These are phyloP conservation scores for Lochmaea crataegi DNA, from an alignment of 2,888 invertebrate species.

Conservation along the genomic window DNA sequence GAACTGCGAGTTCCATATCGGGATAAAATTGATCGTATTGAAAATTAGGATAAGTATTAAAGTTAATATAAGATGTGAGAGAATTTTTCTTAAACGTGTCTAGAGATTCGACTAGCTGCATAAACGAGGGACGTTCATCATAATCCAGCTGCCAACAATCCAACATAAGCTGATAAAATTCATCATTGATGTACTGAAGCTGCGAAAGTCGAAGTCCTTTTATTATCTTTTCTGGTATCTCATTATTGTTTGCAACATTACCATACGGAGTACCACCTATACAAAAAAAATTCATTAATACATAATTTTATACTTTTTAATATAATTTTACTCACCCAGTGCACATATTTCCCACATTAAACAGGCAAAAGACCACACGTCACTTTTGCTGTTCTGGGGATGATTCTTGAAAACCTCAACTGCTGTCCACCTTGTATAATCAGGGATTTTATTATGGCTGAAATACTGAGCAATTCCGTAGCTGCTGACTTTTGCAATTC, in stretches of 20 bases:
- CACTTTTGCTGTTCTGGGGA: constrained; percentile 77
- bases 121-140: constrained; percentile 81
- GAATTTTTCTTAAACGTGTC: constrained; percentile 52
- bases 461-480: constrained; percentile 80
- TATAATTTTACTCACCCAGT: constrained; percentile 68
- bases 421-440: constrained; percentile 83
- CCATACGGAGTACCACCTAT: constrained; percentile 81
- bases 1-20: constrained; percentile 60
- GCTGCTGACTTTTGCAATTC: constrained; percentile 73
- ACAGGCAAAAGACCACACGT: constrained; percentile 87
- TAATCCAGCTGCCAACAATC: constrained; percentile 88
- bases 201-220: constrained; percentile 80
- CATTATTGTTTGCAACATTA: constrained; percentile 74
- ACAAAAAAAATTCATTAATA: constrained; percentile 30
- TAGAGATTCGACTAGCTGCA: constrained; percentile 66
- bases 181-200: constrained; percentile 79
- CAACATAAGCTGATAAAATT: constrained; percentile 83
- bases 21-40: constrained; percentile 63
- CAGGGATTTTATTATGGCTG: constrained; percentile 74
- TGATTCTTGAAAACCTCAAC: constrained; percentile 80
- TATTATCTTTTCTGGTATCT: constrained; percentile 75
- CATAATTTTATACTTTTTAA: background rate
- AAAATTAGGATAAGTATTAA: constrained; percentile 58
- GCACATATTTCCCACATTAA: constrained; percentile 86
- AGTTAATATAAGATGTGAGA: constrained; percentile 55